Percentiles rank a stretch among this genome's conserved stretches.
Conservation (phyloP, 2,113 vertebrate genomes). For the Cochlearius cochlearius region DNA sequence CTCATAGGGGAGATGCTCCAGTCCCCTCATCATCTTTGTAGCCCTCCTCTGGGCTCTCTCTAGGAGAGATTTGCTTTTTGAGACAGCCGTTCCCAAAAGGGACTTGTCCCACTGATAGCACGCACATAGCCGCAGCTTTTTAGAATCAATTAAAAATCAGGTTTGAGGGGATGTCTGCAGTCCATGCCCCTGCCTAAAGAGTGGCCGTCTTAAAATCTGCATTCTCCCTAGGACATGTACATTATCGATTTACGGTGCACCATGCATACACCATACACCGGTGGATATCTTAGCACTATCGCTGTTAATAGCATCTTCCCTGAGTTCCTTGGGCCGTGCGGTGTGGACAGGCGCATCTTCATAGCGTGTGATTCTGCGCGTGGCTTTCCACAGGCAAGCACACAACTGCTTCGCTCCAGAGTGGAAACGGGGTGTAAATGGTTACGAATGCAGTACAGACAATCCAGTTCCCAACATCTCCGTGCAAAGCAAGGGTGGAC, state of each 20-base stretch:
- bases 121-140: not conserved
- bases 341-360: not conserved
- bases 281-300: not conserved
- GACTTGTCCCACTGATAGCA: too few relatives aligned
- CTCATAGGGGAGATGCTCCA: too few relatives aligned
- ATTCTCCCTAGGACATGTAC: not conserved
- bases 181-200: not conserved
- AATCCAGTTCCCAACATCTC: not conserved
- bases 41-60: too few relatives aligned
- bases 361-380: accelerated
- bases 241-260: not conserved
- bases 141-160: not conserved
- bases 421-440: not conserved
- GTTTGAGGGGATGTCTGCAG: not conserved
- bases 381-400: not conserved
- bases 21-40: too few relatives aligned
- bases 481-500: not conserved
- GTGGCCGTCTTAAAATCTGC: not conserved
- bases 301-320: not conserved
- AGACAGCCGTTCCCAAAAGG: not conserved
- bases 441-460: not conserved
- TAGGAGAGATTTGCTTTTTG: not conserved
- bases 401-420: not conserved
- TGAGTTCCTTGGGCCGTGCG: not conserved
- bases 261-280: too few relatives aligned